Conservation (phyloP, 1,140 invertebrate genomes). For the Harlomillsia oculata region DNA sequence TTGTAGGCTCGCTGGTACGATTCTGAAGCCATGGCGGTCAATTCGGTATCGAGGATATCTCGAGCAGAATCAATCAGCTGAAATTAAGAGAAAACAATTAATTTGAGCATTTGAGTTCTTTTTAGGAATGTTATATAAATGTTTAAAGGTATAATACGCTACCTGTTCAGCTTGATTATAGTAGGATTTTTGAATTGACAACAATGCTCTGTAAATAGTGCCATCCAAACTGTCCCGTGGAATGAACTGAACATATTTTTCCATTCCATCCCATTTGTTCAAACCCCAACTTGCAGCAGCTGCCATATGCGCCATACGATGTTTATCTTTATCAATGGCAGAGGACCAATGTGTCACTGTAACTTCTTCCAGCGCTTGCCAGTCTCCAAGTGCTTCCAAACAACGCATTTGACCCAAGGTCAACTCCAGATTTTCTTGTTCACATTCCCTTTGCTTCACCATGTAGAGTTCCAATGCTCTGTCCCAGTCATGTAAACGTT, state of each 20-base stretch:
- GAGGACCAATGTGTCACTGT: slow-evolving; percentile 64
- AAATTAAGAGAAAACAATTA: slow-evolving; percentile 23
- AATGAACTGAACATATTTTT: slow-evolving; percentile 71
- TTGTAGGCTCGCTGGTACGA: slow-evolving; percentile 97
- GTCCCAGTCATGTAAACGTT: slow-evolving; percentile 98
- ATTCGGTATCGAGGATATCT: slow-evolving; percentile 87
- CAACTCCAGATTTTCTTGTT: slow-evolving; percentile 61
- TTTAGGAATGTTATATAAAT: slow-evolving; percentile 6
- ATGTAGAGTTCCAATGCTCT: slow-evolving; percentile 82
- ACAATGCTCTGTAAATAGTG: slow-evolving; percentile 89
- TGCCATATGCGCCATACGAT: slow-evolving; percentile 81
- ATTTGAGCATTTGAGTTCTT: slow-evolving; percentile 33
- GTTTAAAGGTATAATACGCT: not conserved
- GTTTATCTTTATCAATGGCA: slow-evolving; percentile 57
- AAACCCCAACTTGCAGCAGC: slow-evolving; percentile 85
- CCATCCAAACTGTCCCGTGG: slow-evolving; percentile 85
- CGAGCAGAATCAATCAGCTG: slow-evolving; percentile 78
- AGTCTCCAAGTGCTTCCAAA: slow-evolving; percentile 92
- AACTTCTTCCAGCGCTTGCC: slow-evolving; percentile 69
- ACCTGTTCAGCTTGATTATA: slow-evolving; percentile 54
- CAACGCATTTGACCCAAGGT: slow-evolving; percentile 91
- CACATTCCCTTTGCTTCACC: slow-evolving; percentile 48
- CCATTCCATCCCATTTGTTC: slow-evolving; percentile 85
- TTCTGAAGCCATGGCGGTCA: slow-evolving; percentile 95
- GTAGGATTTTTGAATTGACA: slow-evolving; percentile 79